Conservation (phyloP, 2,888 invertebrate species). For the Philaethria dido region DNA sequence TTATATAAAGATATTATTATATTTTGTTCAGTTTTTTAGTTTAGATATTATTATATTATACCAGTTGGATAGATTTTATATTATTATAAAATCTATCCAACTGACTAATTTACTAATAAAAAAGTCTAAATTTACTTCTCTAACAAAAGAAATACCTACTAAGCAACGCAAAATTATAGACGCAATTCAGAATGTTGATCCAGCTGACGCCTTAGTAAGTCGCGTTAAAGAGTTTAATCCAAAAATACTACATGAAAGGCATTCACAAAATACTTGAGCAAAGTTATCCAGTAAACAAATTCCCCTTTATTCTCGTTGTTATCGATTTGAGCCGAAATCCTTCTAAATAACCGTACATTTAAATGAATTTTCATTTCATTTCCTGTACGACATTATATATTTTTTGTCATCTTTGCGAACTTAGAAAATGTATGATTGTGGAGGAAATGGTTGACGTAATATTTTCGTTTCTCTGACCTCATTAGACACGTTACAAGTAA, state of each 20-base stretch:
- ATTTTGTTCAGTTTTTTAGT: too few species aligned
- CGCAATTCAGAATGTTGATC: conserved; percentile 18
- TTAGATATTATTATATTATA: too few species aligned
- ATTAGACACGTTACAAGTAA: too few species aligned
- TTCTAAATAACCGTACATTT: neutral
- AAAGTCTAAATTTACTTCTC: too few species aligned
- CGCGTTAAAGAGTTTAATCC: conserved; percentile 22
- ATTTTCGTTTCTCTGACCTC: too few species aligned
- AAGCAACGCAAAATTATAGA: conserved; percentile 18
- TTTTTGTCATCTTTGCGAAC: neutral
- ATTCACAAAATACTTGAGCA: conserved; percentile 17
- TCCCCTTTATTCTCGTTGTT: neutral
- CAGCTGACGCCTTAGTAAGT: conserved; percentile 30
- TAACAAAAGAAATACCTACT: neutral
- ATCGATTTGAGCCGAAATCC: conserved; percentile 1
- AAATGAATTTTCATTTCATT: neutral
- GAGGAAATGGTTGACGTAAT: too few species aligned
- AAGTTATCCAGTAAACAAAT: conserved; percentile 5
- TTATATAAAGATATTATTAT: too few species aligned
- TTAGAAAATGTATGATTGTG: too few species aligned
- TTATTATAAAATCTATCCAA: too few species aligned
- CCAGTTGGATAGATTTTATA: too few species aligned
- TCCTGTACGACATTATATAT: neutral
- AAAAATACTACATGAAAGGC: conserved; percentile 11
- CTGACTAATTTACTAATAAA: too few species aligned